Percentiles rank a stretch among this genome's conserved stretches.
Evolutionary conservation across 1,140 invertebrate genomes (phyloP).

Genomic region (Condylostylus longicornis): DNA sequence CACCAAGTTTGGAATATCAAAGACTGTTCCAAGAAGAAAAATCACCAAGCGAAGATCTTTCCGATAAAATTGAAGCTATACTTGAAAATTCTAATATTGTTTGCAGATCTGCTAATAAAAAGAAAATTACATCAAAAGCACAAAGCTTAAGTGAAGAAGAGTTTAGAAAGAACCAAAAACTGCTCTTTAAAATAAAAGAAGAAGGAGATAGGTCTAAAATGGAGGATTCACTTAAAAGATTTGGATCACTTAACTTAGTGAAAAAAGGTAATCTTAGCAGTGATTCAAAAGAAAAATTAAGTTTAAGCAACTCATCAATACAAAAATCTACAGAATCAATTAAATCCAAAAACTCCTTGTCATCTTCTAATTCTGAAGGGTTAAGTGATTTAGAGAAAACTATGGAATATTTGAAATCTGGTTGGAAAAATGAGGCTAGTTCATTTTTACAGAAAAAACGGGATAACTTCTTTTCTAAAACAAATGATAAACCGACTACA

Average conservation of each 20-base stretch:
- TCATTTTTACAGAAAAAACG: slow-evolving; percentile 27
- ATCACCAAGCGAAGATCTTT: slow-evolving; percentile 25
- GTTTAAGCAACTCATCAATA: slow-evolving; percentile 28
- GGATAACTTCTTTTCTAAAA: slow-evolving; percentile 18
- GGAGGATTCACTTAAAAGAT: slow-evolving; percentile 24
- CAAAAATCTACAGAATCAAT: slow-evolving; percentile 17
- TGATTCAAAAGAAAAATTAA: slow-evolving; percentile 22
- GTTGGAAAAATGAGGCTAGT: slow-evolving; percentile 28
- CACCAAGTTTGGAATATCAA: slow-evolving; percentile 25
- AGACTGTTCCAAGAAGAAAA: slow-evolving; percentile 25
- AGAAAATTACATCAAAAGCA: slow-evolving; percentile 22
- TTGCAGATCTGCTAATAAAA: slow-evolving; percentile 13
- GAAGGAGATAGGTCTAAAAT: slow-evolving; percentile 13
- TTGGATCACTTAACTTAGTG: slow-evolving; percentile 26
- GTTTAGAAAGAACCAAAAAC: slow-evolving; percentile 8
- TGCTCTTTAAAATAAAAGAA: background rate
- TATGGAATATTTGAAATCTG: slow-evolving; percentile 27
- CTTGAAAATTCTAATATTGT: slow-evolving; percentile 23
- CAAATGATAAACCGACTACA: slow-evolving; percentile 12
- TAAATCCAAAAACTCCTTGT: slow-evolving; percentile 6
- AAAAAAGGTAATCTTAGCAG: slow-evolving; percentile 16
- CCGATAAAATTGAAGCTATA: slow-evolving; percentile 26
- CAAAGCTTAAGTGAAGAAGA: slow-evolving; percentile 26
- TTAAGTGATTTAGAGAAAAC: slow-evolving; percentile 27
- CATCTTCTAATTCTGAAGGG: slow-evolving; percentile 15